Evolutionary conservation across 35 echinoderm and acorn worm species (phyloP), one percentile per base, ranked within the genome.

Genomic region (Holothuria glaberrima): DNA sequence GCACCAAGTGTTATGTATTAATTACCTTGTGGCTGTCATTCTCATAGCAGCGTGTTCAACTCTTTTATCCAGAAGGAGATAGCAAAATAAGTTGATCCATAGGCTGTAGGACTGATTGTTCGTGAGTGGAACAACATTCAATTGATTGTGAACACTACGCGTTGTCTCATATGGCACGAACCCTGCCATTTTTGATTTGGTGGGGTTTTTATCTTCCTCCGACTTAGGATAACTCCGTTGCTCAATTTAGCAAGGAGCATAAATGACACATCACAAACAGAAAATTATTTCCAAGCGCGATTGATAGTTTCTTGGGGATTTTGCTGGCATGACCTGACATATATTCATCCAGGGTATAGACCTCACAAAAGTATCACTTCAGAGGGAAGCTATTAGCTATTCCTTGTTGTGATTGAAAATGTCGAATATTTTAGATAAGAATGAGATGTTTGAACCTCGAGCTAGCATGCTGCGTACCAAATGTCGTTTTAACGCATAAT

Each of bases 211-310:
- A 41, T 78, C 44, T 48, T 50, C 74, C 41, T 78, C 74, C 41
- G 20, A 48, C 36, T 41, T 48, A 48, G 14, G 41, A 78, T 78
- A 78, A 78, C 74, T 78, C 41, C 74, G 74, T 78, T 78, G 74
- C 74, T 78, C 74, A 78, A 78, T 78, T 78, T 78, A 78, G 74
- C 74, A 78, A 24, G 74, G 74, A 78, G 74, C 50, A 78, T 78
- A 78, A 78, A 78, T 78, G 74, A 78, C 74, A 78, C 74, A 78
- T 78, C 46, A 45, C 74, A 78, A 78, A 78, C 74, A 78, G 74
- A 78, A 78, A 78, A 78, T 78, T 78, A 78, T 78, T 78, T 78
- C 74, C 74, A 48, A 78, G 74, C 50, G 74, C 74, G 74, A 78
- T 78, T 78, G 74, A 78, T 78, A 78, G 74, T 78, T 78, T 78